Evolutionary conservation across 2,888 invertebrate species (phyloP).

Genomic region (Nomada flava): DNA sequence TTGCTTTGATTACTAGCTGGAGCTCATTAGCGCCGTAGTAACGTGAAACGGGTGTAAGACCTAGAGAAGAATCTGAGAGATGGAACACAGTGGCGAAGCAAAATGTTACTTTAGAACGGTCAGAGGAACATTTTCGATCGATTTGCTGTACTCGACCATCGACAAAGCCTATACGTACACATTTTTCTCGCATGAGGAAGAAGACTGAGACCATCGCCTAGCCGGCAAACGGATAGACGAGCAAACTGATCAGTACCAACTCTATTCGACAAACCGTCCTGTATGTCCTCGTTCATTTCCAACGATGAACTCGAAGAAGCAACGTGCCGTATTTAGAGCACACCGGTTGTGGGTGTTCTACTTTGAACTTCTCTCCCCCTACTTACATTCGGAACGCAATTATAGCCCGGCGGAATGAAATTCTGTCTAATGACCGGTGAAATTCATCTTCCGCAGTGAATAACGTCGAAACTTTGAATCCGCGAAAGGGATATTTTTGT

Average conservation of each 20-base stretch:
- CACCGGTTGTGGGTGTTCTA: not conserved
- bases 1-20: slow-evolving; percentile 53
- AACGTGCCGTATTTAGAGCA: slow-evolving; percentile 7
- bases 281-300: not conserved
- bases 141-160: not conserved
- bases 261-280: not conserved
- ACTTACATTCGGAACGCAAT: slow-evolving; percentile 31
- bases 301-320: not conserved
- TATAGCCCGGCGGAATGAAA: slow-evolving; percentile 15
- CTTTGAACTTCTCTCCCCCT: slow-evolving; percentile 28
- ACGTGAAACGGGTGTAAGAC: slow-evolving; percentile 14
- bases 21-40: slow-evolving; percentile 57
- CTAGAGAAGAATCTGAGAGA: slow-evolving; percentile 11
- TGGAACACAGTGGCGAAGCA: slow-evolving; percentile 5
- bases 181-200: not conserved
- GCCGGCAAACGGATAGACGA: not conserved
- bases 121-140: not conserved
- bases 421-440: slow-evolving; percentile 39
- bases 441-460: slow-evolving; percentile 34
- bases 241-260: not conserved
- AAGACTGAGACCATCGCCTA: not conserved
- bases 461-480: slow-evolving; percentile 21
- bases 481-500: slow-evolving; percentile 18
- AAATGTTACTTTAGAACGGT: slow-evolving; percentile 22
- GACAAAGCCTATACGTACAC: not conserved